Evolutionary conservation across 2,888 invertebrate species (phyloP).

Genomic region (Smittia aterrima): DNA sequence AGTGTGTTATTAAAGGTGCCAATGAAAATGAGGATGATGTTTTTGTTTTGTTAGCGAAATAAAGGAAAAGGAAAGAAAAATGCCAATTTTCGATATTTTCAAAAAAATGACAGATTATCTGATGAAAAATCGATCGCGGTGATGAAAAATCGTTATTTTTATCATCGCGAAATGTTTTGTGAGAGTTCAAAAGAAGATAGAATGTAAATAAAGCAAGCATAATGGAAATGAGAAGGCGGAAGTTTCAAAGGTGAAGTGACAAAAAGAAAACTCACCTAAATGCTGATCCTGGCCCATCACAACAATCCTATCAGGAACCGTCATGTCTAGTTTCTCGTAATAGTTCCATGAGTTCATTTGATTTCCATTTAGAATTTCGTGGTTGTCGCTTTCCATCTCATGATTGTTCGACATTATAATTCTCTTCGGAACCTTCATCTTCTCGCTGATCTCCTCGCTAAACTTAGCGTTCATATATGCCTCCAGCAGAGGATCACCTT

Average conservation of each 20-base stretch:
- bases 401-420: constrained; percentile 71
- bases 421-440: constrained; percentile 72
- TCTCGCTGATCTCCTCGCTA: constrained; percentile 73
- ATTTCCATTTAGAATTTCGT: constrained; percentile 61
- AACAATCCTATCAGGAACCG: constrained; percentile 89
- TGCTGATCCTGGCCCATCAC: constrained; percentile 74
- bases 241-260: not conserved
- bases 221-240: not conserved
- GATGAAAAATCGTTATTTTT: not conserved
- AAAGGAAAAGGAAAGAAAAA: not conserved
- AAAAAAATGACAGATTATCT: not conserved
- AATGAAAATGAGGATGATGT: not conserved
- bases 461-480: constrained; percentile 59
- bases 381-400: constrained; percentile 65
- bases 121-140: not conserved
- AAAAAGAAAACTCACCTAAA: constrained; percentile 52
- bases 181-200: not conserved
- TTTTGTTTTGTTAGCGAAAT: too few relatives aligned
- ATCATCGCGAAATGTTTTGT: not conserved
- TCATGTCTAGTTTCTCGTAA: constrained; percentile 82
- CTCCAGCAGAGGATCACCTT: constrained; percentile 20
- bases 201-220: not conserved
- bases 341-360: constrained; percentile 64
- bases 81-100: not conserved
- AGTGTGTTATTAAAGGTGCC: not conserved